Conservation (phyloP, 2,797 vertebrate species). For the Coregonus ussuriensis region DNA sequence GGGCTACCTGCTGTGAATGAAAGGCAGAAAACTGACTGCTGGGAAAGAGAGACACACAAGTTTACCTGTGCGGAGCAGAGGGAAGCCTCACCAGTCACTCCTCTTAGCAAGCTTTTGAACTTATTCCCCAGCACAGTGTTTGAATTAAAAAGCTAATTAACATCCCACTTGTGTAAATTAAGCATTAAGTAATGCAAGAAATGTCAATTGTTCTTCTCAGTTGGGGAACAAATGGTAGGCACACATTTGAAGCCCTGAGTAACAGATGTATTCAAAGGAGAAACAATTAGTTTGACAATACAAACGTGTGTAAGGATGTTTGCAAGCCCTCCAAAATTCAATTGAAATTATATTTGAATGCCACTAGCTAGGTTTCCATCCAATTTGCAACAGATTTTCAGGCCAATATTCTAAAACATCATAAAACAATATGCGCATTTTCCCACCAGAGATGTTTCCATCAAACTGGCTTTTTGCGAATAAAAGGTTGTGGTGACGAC, state of each 20-base stretch:
- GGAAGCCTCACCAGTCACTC: neutral
- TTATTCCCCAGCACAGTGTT: slow-evolving; percentile 12
- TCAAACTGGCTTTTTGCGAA: too few species aligned
- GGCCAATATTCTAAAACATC: too few species aligned
- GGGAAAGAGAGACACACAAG: neutral
- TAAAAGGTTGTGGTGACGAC: too few species aligned
- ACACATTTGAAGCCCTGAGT: neutral
- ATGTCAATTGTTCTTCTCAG: neutral
- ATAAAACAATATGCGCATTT: too few species aligned
- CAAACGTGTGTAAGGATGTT: neutral
- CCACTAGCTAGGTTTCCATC: too few species aligned
- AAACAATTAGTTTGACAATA: neutral
- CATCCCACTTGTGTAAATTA: slow-evolving; percentile 15
- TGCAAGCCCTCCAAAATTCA: neutral
- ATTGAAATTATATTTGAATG: neutral
- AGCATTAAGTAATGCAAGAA: slow-evolving; percentile 6
- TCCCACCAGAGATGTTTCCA: too few species aligned
- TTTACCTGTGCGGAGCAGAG: slow-evolving; percentile 1
- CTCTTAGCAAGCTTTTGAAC: slow-evolving; percentile 24
- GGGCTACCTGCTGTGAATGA: slow-evolving; percentile 2
- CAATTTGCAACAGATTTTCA: too few species aligned
- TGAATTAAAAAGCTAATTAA: slow-evolving; percentile 20
- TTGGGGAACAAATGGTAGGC: neutral
- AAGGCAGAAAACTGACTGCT: neutral
- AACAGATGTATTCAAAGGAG: slow-evolving; percentile 3